These are phyloP conservation scores for Drosophila nasuta DNA, from an alignment of 1,140 invertebrate genomes.

Conservation along the genomic window DNA sequence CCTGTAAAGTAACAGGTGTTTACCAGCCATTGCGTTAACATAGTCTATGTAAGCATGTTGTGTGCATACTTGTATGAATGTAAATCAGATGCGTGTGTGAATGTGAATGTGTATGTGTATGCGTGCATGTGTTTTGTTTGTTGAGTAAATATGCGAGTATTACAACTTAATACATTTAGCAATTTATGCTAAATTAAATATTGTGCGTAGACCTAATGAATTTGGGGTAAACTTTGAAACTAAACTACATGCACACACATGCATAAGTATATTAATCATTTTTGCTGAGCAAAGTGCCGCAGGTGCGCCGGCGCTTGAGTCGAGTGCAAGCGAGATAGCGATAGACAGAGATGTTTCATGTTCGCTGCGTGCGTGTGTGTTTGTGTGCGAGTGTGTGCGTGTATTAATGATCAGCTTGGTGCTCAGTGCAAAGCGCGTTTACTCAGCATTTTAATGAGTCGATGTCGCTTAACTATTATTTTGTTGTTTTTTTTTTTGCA, in stretches of 20 bases:
- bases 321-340: slow-evolving; percentile 17
- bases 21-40: slow-evolving; percentile 24
- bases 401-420: slow-evolving; percentile 42
- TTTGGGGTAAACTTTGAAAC: slow-evolving; percentile 12
- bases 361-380: not conserved
- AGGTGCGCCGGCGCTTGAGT: slow-evolving; percentile 35
- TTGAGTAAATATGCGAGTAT: slow-evolving; percentile 17
- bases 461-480: slow-evolving; percentile 35
- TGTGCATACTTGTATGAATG: slow-evolving; percentile 31
- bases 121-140: slow-evolving; percentile 1
- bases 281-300: slow-evolving; percentile 27
- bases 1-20: slow-evolving; percentile 58
- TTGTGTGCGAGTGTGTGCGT: not conserved
- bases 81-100: slow-evolving; percentile 3
- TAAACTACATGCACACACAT: not conserved
- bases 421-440: slow-evolving; percentile 38
- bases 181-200: slow-evolving; percentile 38
- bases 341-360: slow-evolving; percentile 2
- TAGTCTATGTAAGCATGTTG: slow-evolving; percentile 20
- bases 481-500: slow-evolving; percentile 57
- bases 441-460: slow-evolving; percentile 69
- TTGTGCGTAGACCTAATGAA: slow-evolving; percentile 40
- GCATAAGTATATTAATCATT: slow-evolving; percentile 12
- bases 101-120: not conserved
- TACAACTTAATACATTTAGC: slow-evolving; percentile 29